A percentile compares a stretch with the other conserved stretches of the same genome.
These are phyloP conservation scores for Heliconius hortense DNA, from an alignment of 2,888 invertebrate genomes.

Conservation along the genomic window DNA sequence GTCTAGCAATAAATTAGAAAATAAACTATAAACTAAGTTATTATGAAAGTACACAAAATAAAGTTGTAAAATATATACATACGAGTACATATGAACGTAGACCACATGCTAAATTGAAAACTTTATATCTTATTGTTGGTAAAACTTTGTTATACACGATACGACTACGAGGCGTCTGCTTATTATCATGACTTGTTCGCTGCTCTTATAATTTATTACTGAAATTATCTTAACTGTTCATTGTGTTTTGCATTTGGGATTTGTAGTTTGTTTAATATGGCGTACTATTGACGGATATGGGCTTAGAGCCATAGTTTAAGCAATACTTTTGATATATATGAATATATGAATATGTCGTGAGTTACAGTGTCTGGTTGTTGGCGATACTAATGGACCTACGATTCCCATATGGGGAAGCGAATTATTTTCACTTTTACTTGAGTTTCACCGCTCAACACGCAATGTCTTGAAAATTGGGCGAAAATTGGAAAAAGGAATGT, in stretches of 20 bases:
- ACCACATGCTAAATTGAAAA: constrained; percentile 6
- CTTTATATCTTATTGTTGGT: constrained; percentile 16
- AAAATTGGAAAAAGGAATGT: no score
- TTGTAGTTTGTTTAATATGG: background rate
- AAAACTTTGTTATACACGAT: constrained; percentile 8
- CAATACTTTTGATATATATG: no score
- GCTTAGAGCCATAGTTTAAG: no score
- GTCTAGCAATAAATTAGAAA: background rate
- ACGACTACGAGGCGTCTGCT: background rate
- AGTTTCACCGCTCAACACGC: no score
- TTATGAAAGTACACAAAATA: constrained; percentile 4
- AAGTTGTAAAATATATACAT: background rate
- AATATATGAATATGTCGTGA: no score
- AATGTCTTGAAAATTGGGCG: no score
- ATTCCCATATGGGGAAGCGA: no score
- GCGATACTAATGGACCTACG: no score
- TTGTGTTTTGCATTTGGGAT: background rate
- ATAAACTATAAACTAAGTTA: background rate
- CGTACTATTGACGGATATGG: background rate
- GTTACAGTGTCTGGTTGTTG: no score
- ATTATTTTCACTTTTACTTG: no score
- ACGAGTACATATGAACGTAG: background rate
- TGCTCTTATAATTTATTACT: background rate
- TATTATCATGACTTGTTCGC: background rate
- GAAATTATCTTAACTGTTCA: background rate